Percentiles rank a stretch among this genome's conserved stretches.
Evolutionary conservation across 2,113 vertebrate species (phyloP).

Genomic region (Sceloporus tristichus): DNA sequence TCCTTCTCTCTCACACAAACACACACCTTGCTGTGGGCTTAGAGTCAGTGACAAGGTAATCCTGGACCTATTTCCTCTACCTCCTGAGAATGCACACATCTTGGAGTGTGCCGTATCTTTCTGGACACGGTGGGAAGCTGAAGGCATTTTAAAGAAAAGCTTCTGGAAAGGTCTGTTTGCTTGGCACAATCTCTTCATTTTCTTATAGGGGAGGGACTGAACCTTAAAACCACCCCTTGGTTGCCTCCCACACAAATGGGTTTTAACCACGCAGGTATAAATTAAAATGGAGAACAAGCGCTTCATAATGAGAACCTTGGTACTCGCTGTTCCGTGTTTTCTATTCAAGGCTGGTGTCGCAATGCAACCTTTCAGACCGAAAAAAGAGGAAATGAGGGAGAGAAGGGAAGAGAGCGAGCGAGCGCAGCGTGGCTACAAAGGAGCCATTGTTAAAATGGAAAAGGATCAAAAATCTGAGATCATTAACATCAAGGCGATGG

Average conservation of each 20-base stretch:
- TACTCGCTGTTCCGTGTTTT: background rate
- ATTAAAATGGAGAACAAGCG: conserved; percentile 35
- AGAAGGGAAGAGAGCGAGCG: background rate
- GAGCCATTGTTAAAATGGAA: background rate
- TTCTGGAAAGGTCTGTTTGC: conserved; percentile 15
- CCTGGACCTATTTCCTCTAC: background rate
- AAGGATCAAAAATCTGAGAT: background rate
- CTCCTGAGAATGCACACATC: background rate
- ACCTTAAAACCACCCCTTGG: conserved; percentile 19
- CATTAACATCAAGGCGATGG: background rate
- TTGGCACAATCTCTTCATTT: conserved; percentile 12
- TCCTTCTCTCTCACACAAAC: background rate
- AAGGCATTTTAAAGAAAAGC: conserved; percentile 20
- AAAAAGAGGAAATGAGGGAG: background rate
- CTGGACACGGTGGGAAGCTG: conserved; percentile 20
- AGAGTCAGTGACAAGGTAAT: background rate
- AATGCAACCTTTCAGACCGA: background rate
- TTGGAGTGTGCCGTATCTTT: background rate
- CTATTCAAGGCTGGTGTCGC: background rate
- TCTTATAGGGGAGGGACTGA: background rate
- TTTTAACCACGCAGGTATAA: background rate
- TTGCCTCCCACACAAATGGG: background rate
- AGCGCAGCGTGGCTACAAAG: fast-evolving
- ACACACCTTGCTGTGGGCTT: background rate
- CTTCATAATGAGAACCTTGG: conserved; percentile 28